A percentile compares a stretch with the other conserved stretches of the same genome.
These are phyloP conservation scores for Drosophila setifemur DNA, from an alignment of 1,140 invertebrate genomes.

Conservation along the genomic window DNA sequence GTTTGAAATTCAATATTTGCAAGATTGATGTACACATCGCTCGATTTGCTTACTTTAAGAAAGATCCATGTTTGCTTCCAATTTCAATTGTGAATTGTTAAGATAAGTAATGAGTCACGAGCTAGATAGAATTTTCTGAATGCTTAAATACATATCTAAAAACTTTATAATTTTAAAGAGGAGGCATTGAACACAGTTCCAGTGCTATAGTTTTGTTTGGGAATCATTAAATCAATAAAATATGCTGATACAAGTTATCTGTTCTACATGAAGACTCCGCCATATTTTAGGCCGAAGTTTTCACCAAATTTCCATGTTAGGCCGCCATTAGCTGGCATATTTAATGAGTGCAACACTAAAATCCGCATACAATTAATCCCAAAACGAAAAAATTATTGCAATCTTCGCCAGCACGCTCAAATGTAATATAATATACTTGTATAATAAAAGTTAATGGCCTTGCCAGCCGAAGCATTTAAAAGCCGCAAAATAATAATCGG, in stretches of 20 bases:
- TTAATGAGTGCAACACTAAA: conserved; percentile 27
- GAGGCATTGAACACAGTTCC: no score
- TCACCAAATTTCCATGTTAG: conserved; percentile 12
- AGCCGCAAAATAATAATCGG: conserved; percentile 28
- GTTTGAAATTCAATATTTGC: no score
- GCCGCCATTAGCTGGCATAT: conserved; percentile 7
- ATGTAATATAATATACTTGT: conserved; percentile 34
- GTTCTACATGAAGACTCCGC: neutral
- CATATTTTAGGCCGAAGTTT: neutral
- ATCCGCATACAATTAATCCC: conserved; percentile 36
- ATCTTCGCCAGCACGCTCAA: conserved; percentile 36
- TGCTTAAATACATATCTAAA: no score
- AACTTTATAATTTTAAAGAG: no score
- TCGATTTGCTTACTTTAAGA: no score
- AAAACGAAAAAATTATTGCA: conserved; percentile 41
- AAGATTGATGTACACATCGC: no score
- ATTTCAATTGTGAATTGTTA: no score
- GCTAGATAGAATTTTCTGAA: no score
- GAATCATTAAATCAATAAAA: no score
- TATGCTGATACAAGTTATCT: neutral
- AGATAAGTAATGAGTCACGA: no score
- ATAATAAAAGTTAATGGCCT: conserved; percentile 44
- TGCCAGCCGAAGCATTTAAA: conserved; percentile 31
- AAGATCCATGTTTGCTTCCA: no score
- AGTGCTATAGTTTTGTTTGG: no score